Evolutionary conservation across 2,888 invertebrate genomes (phyloP).

Genomic region (Sminthurides aquaticus): DNA sequence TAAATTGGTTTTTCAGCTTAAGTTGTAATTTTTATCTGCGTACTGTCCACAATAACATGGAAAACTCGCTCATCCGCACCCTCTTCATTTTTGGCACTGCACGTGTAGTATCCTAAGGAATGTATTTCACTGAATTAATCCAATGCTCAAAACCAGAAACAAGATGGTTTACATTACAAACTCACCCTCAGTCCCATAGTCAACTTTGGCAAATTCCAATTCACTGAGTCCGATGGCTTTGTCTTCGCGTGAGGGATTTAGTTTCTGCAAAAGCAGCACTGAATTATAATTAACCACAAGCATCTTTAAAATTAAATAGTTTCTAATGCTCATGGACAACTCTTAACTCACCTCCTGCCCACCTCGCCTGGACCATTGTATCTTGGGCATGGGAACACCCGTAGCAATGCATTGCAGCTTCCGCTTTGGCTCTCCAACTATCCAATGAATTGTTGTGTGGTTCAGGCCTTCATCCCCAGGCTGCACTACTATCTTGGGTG

Average conservation of each 20-base stretch:
- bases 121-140: too few relatives aligned
- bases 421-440: slow-evolving; percentile 1
- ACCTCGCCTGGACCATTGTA: neutral
- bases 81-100: neutral
- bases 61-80: neutral
- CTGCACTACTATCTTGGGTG: neutral
- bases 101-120: neutral
- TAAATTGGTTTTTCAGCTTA: neutral
- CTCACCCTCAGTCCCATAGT: slow-evolving; percentile 3
- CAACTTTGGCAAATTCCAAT: neutral
- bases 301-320: too few relatives aligned
- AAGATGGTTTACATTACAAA: too few relatives aligned
- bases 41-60: neutral
- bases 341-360: neutral
- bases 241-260: neutral
- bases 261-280: slow-evolving; percentile 3
- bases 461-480: neutral
- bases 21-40: neutral
- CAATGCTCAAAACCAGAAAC: neutral
- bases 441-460: slow-evolving; percentile 1
- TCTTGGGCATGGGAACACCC: neutral
- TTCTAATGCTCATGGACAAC: too few relatives aligned
- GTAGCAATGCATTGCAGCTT: slow-evolving; percentile 4
- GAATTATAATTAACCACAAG: too few relatives aligned
- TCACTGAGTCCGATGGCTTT: neutral